phyloP scores from a whole-genome alignment of 2,888 invertebrate species.

The Matsumyia berberina region DNA sequence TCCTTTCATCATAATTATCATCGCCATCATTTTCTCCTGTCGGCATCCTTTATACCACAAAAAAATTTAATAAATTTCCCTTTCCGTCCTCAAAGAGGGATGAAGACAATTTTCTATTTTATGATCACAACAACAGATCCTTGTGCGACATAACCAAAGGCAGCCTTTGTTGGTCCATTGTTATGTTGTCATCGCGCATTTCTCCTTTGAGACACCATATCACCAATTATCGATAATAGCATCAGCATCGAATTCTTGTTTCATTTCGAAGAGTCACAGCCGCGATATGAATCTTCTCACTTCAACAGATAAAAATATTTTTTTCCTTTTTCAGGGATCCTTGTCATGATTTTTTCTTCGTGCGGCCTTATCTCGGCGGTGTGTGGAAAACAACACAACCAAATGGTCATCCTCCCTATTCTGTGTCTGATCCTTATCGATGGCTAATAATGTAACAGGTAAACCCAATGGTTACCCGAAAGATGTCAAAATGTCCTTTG shows the following conservation, averaged over 20 bases:
- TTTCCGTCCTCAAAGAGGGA: conserved; percentile 20
- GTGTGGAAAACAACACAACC: conserved; percentile 70
- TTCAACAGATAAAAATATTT: conserved; percentile 41
- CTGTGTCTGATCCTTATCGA: conserved; percentile 53
- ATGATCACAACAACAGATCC: conserved; percentile 56
- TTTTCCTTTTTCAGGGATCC: conserved; percentile 26
- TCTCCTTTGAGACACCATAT: conserved; percentile 50
- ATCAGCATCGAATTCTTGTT: conserved; percentile 25
- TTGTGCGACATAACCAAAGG: conserved; percentile 38
- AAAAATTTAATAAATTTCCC: conserved; percentile 15
- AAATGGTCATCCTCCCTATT: conserved; percentile 1
- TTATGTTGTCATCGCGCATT: conserved; percentile 66
- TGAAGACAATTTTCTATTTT: conserved; percentile 66
- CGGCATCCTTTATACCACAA: conserved; percentile 50
- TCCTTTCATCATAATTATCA: conserved; percentile 50
- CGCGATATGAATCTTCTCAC: conserved; percentile 73
- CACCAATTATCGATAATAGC: conserved; percentile 56
- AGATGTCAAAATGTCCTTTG: conserved; percentile 73
- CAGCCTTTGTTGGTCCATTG: conserved; percentile 43
- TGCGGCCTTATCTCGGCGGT: conserved; percentile 52
- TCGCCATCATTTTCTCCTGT: conserved; percentile 55
- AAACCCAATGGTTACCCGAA: conserved; percentile 43
- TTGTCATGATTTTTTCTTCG: conserved; percentile 30
- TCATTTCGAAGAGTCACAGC: conserved; percentile 14
- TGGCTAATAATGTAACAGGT: conserved; percentile 72